Conservation (phyloP, 1,140 invertebrate species). For the Ceratina australensis region DNA sequence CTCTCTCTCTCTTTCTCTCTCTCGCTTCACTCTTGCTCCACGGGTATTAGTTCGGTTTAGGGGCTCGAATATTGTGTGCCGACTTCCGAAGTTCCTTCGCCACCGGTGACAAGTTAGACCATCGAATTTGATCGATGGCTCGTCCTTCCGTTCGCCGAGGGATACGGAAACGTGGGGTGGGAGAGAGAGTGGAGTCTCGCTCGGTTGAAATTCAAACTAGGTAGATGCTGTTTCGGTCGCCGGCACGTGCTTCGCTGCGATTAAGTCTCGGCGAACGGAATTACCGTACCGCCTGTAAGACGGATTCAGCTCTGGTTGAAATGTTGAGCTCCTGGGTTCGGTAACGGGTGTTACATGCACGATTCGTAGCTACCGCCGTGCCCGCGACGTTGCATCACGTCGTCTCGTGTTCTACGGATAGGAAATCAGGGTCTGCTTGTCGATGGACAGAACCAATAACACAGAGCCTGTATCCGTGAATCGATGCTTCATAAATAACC, state of each 20-base stretch:
- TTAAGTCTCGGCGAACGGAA: constrained; percentile 36
- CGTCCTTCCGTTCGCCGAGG: background rate
- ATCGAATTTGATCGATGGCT: constrained; percentile 39
- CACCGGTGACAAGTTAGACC: constrained; percentile 20
- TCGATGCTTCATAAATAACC: background rate
- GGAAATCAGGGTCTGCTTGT: background rate
- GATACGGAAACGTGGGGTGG: background rate
- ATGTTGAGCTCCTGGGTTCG: background rate
- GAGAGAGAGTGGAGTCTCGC: background rate
- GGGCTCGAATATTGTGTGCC: background rate
- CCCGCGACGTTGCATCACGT: constrained; percentile 5
- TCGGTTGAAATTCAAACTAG: background rate
- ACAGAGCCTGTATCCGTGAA: background rate
- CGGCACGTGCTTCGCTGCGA: constrained; percentile 35
- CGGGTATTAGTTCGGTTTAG: constrained; percentile 28
- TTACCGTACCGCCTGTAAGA: constrained; percentile 39
- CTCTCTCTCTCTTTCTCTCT: background rate
- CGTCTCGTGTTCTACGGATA: constrained; percentile 15
- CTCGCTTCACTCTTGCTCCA: background rate
- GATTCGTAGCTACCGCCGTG: background rate
- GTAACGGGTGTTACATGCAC: constrained; percentile 4
- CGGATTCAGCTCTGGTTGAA: constrained; percentile 10
- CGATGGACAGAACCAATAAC: background rate
- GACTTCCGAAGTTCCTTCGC: constrained; percentile 9
- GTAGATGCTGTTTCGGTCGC: constrained; percentile 31